Evolutionary conservation across 2,888 invertebrate genomes (phyloP), one percentile per base, ranked within the genome.

Genomic region (Parnassius apollo): DNA sequence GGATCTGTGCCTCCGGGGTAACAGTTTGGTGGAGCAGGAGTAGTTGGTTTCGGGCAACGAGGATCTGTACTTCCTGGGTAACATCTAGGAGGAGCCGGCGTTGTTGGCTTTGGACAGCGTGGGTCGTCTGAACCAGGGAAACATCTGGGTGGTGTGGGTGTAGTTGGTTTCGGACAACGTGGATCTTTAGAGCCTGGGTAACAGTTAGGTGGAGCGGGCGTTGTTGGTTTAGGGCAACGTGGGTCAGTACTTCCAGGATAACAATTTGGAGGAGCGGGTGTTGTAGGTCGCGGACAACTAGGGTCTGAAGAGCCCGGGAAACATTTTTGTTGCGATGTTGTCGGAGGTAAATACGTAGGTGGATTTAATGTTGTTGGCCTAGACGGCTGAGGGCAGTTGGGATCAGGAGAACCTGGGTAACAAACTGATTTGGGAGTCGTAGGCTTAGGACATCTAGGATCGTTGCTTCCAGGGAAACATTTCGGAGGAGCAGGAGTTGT

Each of bases 1-100:
- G 78, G 75, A 65, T 84, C 83, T 0, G 68, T 71, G 2, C 72
- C 76, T 57, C 83, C 83, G 0, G 83, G 83, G 55, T 73, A 82
- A 46, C 82, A 84, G 0, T 65, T 70, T 10, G 73, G 75, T 4
- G 71, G 69, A 2, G 71, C 65, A 2, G 70, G 69, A 0, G 76
- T 75, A 2, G 77, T 73, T 0, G 73, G 69, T 71, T 70, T 68
- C 10, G 81, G 83, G 63, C 84, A 83, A 12, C 77, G 65, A 2
- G 82, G 79, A 68, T 88, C 76, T 8, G 71, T 66, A 7, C 81
- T 76, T 1, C 83, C 83, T 2, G 81, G 75, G 62, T 54, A 69
- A 64, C 74, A 75, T 1, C 45, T 66, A 0, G 75, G 70, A 50
- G 80, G 60, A 62, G 59, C 50, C 63, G 72, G 68, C 2, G 76